Evolutionary conservation across 2,113 vertebrate species (phyloP).

Genomic region (Ia io): DNA sequence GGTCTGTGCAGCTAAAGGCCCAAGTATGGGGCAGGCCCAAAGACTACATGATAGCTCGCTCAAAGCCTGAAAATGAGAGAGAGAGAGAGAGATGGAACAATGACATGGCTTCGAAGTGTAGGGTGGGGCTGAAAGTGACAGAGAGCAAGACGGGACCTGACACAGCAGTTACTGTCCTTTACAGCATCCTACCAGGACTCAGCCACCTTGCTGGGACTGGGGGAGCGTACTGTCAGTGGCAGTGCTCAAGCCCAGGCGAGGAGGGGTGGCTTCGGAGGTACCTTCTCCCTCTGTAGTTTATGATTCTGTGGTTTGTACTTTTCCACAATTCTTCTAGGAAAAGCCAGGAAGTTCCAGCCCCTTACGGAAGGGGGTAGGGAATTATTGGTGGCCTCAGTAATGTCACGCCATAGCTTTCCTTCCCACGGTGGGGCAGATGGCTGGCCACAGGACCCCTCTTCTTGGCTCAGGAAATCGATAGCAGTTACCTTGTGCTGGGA

Average conservation of each 20-base stretch:
- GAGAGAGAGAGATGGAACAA: not conserved
- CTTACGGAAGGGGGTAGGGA: not conserved
- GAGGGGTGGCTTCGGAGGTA: not conserved
- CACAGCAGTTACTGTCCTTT: not conserved
- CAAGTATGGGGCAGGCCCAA: not conserved
- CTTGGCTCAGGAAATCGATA: not conserved
- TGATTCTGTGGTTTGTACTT: slow-evolving; percentile 22
- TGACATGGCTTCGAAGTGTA: not conserved
- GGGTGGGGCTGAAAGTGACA: not conserved
- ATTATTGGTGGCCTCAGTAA: not conserved
- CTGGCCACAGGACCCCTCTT: not conserved
- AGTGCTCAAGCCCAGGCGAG: not conserved
- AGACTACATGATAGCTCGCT: not conserved
- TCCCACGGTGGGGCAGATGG: not conserved
- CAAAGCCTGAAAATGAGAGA: not conserved
- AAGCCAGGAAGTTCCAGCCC: slow-evolving; percentile 14
- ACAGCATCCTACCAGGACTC: not conserved
- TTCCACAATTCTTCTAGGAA: not conserved
- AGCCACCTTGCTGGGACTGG: not conserved
- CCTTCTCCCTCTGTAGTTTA: not conserved
- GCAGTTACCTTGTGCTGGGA: not conserved
- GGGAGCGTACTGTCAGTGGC: not conserved
- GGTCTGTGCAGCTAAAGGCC: not conserved
- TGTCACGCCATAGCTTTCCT: not conserved
- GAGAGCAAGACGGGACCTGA: not conserved